phyloP scores from a whole-genome alignment of 2,797 vertebrate species.

The Sebastes ruberrimus region DNA sequence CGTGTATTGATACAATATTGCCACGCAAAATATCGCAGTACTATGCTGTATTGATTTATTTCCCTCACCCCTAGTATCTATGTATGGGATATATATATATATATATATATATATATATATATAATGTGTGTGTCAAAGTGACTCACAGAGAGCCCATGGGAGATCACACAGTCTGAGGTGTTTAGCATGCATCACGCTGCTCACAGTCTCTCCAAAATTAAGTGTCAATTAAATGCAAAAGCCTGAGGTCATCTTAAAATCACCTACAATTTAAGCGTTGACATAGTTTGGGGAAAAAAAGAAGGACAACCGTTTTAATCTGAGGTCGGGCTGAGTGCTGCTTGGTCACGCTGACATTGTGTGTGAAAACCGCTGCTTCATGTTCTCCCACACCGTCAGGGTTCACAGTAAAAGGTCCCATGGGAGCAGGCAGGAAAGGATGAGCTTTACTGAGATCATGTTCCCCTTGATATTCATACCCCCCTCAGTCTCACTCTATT shows the following conservation, averaged over 20 bases:
- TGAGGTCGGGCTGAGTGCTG: not conserved
- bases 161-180: not conserved
- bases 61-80: not conserved
- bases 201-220: not conserved
- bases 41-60: no score
- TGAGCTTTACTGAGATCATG: conserved; percentile 20
- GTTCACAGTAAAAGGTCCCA: conserved; percentile 19
- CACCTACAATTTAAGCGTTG: not conserved
- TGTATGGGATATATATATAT: not conserved
- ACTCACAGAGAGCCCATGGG: no score
- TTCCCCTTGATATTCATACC: conserved; percentile 4
- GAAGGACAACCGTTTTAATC: not conserved
- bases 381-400: conserved; percentile 27
- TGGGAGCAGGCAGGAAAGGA: conserved; percentile 17
- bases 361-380: conserved; percentile 36
- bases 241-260: not conserved
- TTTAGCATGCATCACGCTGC: not conserved
- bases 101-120: no score
- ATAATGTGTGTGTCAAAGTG: not conserved
- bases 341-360: conserved; percentile 16
- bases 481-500: not conserved
- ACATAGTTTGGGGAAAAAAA: not conserved
- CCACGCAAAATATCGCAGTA: no score
- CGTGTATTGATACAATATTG: no score
- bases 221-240: conserved; percentile 8